Evolutionary conservation across 2,113 vertebrate genomes (phyloP).

Genomic region (Rhinolophus sinicus): DNA sequence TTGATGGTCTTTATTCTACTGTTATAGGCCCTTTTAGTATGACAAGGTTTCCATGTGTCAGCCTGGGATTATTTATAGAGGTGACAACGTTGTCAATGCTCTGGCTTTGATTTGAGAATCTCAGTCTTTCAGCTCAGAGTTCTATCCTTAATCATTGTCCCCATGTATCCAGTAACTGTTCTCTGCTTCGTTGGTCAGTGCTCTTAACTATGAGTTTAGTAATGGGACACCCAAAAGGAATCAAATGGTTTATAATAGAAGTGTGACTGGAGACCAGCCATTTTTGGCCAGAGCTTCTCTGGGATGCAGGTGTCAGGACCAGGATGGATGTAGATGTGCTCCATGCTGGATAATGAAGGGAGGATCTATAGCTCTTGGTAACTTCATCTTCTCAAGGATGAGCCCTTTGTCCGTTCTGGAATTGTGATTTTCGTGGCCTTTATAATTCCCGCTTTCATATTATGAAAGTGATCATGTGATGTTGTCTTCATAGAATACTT

Average conservation of each 20-base stretch:
- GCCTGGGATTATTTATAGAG: not conserved
- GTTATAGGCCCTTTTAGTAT: not conserved
- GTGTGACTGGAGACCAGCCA: not conserved
- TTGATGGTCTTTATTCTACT: not conserved
- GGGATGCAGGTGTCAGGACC: not conserved
- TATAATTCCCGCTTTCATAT: not conserved
- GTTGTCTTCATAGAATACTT: not conserved
- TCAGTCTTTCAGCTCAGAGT: not conserved
- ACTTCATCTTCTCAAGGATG: not conserved
- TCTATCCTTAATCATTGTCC: not conserved
- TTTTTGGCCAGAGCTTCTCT: not conserved
- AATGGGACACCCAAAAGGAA: not conserved
- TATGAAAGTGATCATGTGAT: not conserved
- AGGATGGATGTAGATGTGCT: not conserved
- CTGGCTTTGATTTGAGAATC: not conserved
- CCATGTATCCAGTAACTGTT: not conserved
- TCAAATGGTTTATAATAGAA: not conserved
- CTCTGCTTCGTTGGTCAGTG: not conserved
- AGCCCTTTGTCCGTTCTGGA: not conserved
- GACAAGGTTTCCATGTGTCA: not conserved
- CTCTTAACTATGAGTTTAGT: not conserved
- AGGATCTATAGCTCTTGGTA: not conserved
- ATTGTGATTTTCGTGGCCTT: not conserved
- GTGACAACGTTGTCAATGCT: not conserved
- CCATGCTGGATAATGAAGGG: not conserved